phyloP scores from a whole-genome alignment of 2,888 invertebrate species.

The Dolichomitus sp. region DNA sequence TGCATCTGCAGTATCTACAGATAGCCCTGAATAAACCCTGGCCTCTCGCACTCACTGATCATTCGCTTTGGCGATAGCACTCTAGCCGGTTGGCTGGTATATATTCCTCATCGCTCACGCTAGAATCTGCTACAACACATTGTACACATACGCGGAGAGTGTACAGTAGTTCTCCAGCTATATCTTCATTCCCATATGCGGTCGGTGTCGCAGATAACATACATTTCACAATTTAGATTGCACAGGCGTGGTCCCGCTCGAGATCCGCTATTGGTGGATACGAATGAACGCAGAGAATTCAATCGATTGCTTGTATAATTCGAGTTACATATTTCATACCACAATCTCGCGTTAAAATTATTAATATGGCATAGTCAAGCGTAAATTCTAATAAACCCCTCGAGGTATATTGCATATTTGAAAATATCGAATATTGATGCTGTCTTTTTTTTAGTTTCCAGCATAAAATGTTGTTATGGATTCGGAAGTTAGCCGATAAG shows the following conservation, averaged over 20 bases:
- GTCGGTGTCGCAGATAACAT: conserved; percentile 53
- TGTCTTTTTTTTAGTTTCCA: neutral
- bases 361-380: conserved; percentile 55
- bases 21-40: conserved; percentile 67
- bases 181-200: conserved; percentile 66
- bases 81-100: conserved; percentile 29
- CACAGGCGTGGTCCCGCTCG: conserved; percentile 61
- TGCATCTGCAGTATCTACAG: conserved; percentile 68
- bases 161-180: conserved; percentile 7
- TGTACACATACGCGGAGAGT: conserved; percentile 44
- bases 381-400: conserved; percentile 28
- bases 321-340: conserved; percentile 8
- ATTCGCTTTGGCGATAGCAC: conserved; percentile 36
- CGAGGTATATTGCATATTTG: neutral
- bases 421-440: neutral
- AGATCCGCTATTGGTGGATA: conserved; percentile 29
- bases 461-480: neutral
- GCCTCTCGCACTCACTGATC: conserved; percentile 31
- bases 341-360: conserved; percentile 44
- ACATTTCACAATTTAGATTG: conserved; percentile 70
- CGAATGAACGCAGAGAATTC: conserved; percentile 47
- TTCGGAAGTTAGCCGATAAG: neutral
- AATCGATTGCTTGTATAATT: conserved; percentile 38
- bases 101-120: conserved; percentile 29
- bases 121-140: conserved; percentile 45